Conservation (phyloP, 2,797 vertebrate species). For the Antennarius maculatus region DNA sequence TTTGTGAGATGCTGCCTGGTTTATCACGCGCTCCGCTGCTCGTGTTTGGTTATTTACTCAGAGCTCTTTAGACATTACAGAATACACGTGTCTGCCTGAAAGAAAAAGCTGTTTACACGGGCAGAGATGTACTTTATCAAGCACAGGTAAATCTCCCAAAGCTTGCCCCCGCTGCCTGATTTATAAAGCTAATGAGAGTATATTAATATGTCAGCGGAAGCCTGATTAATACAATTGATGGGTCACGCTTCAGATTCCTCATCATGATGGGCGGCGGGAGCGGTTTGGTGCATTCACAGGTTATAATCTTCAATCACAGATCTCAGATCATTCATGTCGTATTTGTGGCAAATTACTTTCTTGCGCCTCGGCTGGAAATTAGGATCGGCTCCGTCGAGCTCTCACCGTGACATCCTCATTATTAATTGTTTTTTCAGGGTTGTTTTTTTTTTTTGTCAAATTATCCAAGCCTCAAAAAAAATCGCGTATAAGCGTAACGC, state of each 20-base stretch:
- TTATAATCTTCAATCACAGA: conserved; percentile 47
- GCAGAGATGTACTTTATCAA: conserved; percentile 27
- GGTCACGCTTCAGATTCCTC: conserved; percentile 40
- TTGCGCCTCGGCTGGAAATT: conserved; percentile 28
- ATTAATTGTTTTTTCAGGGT: conserved; percentile 30
- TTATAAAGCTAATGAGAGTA: conserved; percentile 46
- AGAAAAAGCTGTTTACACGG: conserved; percentile 38
- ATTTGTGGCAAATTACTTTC: conserved; percentile 46
- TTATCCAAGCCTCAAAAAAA: conserved; percentile 48
- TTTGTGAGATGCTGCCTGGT: conserved; percentile 23
- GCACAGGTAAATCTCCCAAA: conserved; percentile 31
- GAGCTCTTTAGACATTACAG: conserved; percentile 23
- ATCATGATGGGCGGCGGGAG: conserved; percentile 15
- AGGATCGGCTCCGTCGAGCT: conserved; percentile 33
- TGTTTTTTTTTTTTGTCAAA: conserved; percentile 51
- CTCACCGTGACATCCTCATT: conserved; percentile 47
- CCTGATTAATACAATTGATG: conserved; percentile 53
- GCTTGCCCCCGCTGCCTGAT: conserved; percentile 33
- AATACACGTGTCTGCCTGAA: conserved; percentile 22
- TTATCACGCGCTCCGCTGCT: conserved; percentile 26
- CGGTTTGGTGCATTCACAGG: conserved; percentile 26
- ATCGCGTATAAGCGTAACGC: conserved; percentile 54
- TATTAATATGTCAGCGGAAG: conserved; percentile 52
- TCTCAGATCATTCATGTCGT: conserved; percentile 46
- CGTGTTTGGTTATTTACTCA: conserved; percentile 39